phyloP scores from a whole-genome alignment of 2,888 invertebrate genomes.

The Hirtodrosophila confusa region DNA sequence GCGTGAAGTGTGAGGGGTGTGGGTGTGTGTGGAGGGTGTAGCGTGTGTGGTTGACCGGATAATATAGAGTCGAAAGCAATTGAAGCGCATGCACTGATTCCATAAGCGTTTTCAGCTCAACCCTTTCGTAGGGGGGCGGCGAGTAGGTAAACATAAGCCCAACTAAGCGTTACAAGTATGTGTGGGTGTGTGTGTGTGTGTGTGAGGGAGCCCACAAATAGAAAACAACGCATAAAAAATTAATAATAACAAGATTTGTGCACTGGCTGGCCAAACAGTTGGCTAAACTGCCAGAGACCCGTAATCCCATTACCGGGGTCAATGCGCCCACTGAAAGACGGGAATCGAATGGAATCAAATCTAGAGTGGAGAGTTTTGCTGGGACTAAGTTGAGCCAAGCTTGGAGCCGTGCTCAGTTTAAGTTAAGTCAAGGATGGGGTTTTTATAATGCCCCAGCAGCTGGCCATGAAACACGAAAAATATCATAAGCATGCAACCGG shows the following conservation, averaged over 20 bases:
- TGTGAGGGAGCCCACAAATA: constrained; percentile 21
- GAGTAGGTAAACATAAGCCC: constrained; percentile 35
- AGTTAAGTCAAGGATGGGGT: constrained; percentile 15
- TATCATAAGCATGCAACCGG: constrained; percentile 52
- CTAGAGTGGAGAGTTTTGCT: constrained; percentile 22
- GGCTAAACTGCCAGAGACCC: constrained; percentile 57
- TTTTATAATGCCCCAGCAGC: constrained; percentile 32
- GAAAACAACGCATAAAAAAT: constrained; percentile 73
- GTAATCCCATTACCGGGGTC: constrained; percentile 76
- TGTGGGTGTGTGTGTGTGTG: constrained; percentile 17
- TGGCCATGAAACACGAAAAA: constrained; percentile 33
- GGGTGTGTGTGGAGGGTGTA: constrained; percentile 1
- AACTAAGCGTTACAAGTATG: constrained; percentile 49
- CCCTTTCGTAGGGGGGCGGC: constrained; percentile 40
- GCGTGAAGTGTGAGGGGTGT: background rate
- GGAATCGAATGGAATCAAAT: constrained; percentile 40
- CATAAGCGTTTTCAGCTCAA: constrained; percentile 52
- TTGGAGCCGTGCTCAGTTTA: constrained; percentile 20
- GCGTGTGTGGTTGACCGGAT: constrained; percentile 43
- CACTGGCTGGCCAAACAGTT: constrained; percentile 51
- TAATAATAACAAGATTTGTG: constrained; percentile 73
- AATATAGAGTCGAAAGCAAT: constrained; percentile 65
- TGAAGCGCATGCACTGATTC: constrained; percentile 74
- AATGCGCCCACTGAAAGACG: constrained; percentile 55
- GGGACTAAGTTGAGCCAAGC: constrained; percentile 36